Evolutionary conservation across 2,888 invertebrate genomes (phyloP).

Genomic region (Drosophila anceps): DNA sequence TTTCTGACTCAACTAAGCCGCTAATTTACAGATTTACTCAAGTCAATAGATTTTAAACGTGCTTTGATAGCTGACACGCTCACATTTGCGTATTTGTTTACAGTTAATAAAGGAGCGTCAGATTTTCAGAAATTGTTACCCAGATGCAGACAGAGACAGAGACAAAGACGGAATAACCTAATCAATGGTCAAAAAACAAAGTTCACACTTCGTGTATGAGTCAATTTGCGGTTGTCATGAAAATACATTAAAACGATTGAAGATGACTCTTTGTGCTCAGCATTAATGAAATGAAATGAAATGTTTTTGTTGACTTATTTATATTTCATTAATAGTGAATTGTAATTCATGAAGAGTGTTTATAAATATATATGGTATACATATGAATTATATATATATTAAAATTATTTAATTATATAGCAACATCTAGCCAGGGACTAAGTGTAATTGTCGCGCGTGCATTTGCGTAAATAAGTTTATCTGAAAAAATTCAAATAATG

Average conservation of each 20-base stretch:
- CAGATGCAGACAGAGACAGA: constrained; percentile 2
- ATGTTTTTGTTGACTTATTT: neutral
- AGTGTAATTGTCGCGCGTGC: constrained; percentile 46
- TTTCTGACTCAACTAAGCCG: neutral
- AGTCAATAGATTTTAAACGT: neutral
- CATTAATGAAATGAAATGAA: constrained; percentile 6
- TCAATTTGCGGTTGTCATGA: constrained; percentile 39
- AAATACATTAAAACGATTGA: constrained; percentile 24
- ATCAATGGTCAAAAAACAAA: constrained; percentile 8
- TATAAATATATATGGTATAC: constrained; percentile 16
- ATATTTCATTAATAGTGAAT: neutral
- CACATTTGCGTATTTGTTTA: constrained; percentile 38
- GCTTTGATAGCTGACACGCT: constrained; percentile 12
- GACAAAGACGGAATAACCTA: constrained; percentile 11
- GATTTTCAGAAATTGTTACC: constrained; percentile 25
- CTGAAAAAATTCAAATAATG: constrained; percentile 11
- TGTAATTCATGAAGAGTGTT: neutral
- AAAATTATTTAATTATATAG: neutral
- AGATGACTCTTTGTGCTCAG: neutral
- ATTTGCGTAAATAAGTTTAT: constrained; percentile 58
- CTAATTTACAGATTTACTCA: constrained; percentile 5
- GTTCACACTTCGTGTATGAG: constrained; percentile 38
- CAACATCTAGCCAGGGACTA: neutral
- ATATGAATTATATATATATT: neutral
- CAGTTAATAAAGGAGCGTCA: constrained; percentile 41